Evolutionary conservation across 2,888 invertebrate species (phyloP).

Genomic region (Conomelus anceps): DNA sequence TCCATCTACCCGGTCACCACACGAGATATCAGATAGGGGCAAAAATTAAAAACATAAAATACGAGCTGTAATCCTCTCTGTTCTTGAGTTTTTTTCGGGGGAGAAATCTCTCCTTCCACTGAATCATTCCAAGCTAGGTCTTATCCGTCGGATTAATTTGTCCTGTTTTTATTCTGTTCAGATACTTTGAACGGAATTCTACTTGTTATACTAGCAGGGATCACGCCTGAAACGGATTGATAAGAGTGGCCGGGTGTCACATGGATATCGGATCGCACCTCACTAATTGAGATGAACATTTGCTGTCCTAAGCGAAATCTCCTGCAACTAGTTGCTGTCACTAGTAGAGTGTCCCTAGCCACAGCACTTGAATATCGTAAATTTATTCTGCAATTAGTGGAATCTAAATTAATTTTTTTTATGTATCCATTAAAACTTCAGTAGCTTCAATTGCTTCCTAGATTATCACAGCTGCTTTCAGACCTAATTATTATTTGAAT

Average conservation of each 20-base stretch:
- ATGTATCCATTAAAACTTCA: too few species aligned
- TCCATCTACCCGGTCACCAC: background rate
- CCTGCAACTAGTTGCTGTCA: background rate
- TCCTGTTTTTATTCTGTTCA: background rate
- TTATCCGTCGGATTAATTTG: background rate
- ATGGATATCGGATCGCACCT: background rate
- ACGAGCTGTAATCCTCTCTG: background rate
- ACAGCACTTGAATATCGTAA: background rate
- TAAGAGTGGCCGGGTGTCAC: background rate
- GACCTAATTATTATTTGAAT: too few species aligned
- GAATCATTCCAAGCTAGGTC: background rate
- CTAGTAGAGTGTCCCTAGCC: background rate
- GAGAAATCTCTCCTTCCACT: background rate
- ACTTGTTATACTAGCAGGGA: too few species aligned
- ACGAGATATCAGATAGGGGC: background rate
- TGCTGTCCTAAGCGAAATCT: background rate
- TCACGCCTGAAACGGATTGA: background rate
- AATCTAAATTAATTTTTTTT: too few species aligned
- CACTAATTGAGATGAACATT: background rate
- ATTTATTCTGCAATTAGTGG: background rate
- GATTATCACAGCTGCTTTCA: too few species aligned
- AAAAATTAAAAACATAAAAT: background rate
- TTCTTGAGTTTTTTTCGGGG: background rate
- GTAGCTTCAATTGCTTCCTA: too few species aligned
- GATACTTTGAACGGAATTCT: background rate